These are phyloP conservation scores for Thrips palmi DNA, from an alignment of 1,140 invertebrate genomes.

Conservation along the genomic window DNA sequence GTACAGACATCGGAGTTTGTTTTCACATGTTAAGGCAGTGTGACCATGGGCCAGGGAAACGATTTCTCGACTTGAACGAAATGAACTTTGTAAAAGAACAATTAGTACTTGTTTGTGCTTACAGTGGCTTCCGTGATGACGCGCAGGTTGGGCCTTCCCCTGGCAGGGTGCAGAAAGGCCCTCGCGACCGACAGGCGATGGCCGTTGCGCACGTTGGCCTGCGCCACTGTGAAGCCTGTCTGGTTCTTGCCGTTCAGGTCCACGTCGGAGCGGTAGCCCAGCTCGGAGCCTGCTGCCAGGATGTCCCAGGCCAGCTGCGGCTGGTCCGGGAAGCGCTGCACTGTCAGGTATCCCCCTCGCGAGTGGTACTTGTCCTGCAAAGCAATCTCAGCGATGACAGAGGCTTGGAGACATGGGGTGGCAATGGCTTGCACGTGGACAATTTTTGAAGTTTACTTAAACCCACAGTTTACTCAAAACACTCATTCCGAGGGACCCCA, in stretches of 20 bases:
- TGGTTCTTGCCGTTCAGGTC: conserved; percentile 69
- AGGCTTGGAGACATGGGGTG: too few relatives aligned
- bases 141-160: conserved; percentile 24
- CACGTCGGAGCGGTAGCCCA: conserved; percentile 49
- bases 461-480: too few relatives aligned
- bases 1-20: too few relatives aligned
- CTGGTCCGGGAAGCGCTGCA: conserved; percentile 64
- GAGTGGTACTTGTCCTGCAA: conserved; percentile 54
- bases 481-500: too few relatives aligned
- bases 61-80: too few relatives aligned
- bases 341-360: conserved; percentile 61
- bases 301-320: conserved; percentile 64
- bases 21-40: too few relatives aligned
- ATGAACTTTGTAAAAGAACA: too few relatives aligned
- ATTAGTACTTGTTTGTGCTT: conserved; percentile 24
- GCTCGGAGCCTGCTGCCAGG: conserved; percentile 54
- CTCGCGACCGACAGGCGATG: conserved; percentile 27
- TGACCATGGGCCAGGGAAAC: too few relatives aligned
- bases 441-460: too few relatives aligned
- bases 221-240: conserved; percentile 69
- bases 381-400: too few relatives aligned
- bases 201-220: conserved; percentile 34
- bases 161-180: conserved; percentile 25
- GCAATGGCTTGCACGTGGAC: conserved; percentile 12
- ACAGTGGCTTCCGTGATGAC: conserved; percentile 24